Evolutionary conservation across 1,140 invertebrate species (phyloP), one percentile per base, ranked within the genome.

Genomic region (Aporrectodea caliginosa): DNA sequence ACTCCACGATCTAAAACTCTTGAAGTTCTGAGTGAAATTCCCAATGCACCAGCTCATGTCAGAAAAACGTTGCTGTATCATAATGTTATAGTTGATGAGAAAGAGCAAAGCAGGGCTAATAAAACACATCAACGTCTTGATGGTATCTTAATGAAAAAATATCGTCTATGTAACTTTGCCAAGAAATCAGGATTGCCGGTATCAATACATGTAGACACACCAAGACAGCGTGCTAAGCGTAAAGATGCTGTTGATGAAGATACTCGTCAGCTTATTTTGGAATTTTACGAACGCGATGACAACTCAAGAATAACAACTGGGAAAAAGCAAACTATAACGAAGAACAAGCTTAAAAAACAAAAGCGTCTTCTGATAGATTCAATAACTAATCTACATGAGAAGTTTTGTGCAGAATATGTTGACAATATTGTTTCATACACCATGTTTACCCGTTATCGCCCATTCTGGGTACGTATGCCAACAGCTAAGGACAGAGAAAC

Each of bases 401-500:
- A 77, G 43, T 77, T 68, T 43, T 29, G 29, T 34, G 43, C 43
- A 27, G 75, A 77, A 68, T 35, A 77, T 77, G 27, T 35, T 29
- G 27, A 77, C 22, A 77, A 34, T 27, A 77, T 27, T 27, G 22
- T 68, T 43, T 77, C 35, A 16, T 77, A 68, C 33, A 29, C 43
- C 43, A 30, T 68, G 43, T 68, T 68, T 68, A 68, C 58, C 58
- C 58, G 58, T 27, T 27, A 16, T 68, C 58, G 74, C 16, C 74
- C 35, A 33, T 79, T 79, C 43, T 79, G 78, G 78, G 78, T 79
- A n/a, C 35, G 27, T n/a, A 27, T 22, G 27, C 77, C 81, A 33
- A 81, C 73, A 69, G 79, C 35, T 1, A 77, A 73, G 35, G 79
- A 83, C 43, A 75, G 81, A 72, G 68, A 82, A 77, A 82, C 79